Base-by-base conservation (phyloP, 2,797 vertebrate genomes). In the Pogoniulus pusillus region DNA sequence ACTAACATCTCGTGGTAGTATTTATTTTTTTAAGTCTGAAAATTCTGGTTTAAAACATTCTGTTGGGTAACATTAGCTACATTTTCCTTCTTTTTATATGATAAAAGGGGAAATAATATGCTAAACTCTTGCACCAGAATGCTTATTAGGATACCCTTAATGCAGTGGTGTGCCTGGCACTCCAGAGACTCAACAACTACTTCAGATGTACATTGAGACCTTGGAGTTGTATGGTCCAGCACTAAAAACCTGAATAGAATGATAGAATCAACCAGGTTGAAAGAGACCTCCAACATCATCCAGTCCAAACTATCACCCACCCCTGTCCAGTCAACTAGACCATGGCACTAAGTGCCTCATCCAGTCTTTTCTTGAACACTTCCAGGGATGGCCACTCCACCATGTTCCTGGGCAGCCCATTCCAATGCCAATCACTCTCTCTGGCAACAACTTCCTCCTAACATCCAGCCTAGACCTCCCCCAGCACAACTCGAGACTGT, bases 41-140 rank as follows among this genome's bases (percentile, higher is more conserved):
- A 95, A 90, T 86, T 87, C 84, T 87, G 32, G 72, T 93, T 93
- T 93, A 89, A 82, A 95, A 53, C 51, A 58, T 68, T 83, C 89
- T 64, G 64, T 93, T 93, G 87, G 76, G 82, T 95, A 86, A 80
- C 37, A 51, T 78, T 55, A 90, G 54, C 57, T 82, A 2, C 85
- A 58, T 93, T 92, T 78, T 84, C 66, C 57, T 74, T 90, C 79
- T 91, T 87, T 87, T 92, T 88, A 89, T 76, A 91, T 70, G 90
- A 73, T 80, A 81, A 93, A 91, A 89, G 22, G 53, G 27, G 89
- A 92, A 94, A 78, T 75, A 74, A 74, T 62, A 79, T 47, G 27
- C 83, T 89, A 75, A 43, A 63, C 22, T 94, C 83, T 93, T 75
- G 68, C 88, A 78, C 4, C 3, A 59, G 43, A 68, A 65, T 79